Evolutionary conservation across 2,888 invertebrate genomes (phyloP).

Genomic region (Bugulina stolonifera): DNA sequence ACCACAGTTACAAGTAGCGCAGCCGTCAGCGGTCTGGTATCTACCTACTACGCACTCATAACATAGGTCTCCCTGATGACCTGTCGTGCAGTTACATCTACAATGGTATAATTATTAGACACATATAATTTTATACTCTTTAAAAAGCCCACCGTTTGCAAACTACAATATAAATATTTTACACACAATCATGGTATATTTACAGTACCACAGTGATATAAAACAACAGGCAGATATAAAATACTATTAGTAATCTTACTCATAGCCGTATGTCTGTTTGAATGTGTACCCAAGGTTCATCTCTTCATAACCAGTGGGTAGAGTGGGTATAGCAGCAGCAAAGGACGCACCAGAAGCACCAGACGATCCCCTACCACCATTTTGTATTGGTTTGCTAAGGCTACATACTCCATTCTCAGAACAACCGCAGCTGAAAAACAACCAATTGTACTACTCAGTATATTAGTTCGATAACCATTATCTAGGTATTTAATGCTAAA

Average conservation of each 20-base stretch:
- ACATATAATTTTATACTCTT: too few relatives aligned
- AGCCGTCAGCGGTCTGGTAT: background rate
- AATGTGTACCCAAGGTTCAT: background rate
- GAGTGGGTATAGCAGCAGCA: background rate
- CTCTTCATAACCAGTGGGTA: background rate
- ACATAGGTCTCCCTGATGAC: background rate
- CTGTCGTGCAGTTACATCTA: background rate
- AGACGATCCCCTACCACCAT: background rate
- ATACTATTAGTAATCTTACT: background rate
- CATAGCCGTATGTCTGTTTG: background rate
- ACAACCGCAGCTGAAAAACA: background rate
- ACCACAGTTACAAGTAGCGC: background rate
- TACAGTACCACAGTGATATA: too few relatives aligned
- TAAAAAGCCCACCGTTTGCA: too few relatives aligned
- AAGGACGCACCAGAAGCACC: background rate
- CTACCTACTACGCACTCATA: background rate
- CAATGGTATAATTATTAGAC: too few relatives aligned
- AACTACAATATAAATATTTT: too few relatives aligned
- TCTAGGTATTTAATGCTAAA: too few relatives aligned
- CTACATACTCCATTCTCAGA: background rate
- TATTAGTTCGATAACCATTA: too few relatives aligned
- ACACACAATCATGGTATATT: too few relatives aligned
- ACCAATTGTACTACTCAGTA: too few relatives aligned
- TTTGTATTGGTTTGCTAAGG: too few relatives aligned
- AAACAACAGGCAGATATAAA: too few relatives aligned